Percentiles rank a stretch among this genome's conserved stretches.
phyloP scores from a whole-genome alignment of 1,140 invertebrate species.

The Hirudo medicinalis region DNA sequence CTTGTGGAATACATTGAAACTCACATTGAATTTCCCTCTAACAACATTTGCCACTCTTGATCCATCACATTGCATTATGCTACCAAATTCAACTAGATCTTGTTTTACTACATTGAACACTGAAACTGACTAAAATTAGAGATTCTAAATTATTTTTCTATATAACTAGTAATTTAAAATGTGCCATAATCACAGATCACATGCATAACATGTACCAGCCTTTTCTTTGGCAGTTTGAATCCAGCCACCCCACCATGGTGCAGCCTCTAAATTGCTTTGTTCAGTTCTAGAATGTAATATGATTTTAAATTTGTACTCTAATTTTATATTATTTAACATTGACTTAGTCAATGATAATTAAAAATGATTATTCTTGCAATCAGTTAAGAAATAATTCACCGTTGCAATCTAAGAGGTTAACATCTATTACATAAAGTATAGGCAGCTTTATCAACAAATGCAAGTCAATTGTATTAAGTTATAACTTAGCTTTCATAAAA shows the following conservation, averaged over 20 bases:
- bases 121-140: constrained; percentile 8
- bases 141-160: neutral
- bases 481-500: too few species aligned
- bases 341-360: too few species aligned
- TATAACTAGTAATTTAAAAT: neutral
- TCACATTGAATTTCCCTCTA: constrained; percentile 13
- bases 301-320: too few species aligned
- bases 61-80: constrained; percentile 9
- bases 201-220: neutral
- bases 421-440: too few species aligned
- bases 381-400: too few species aligned
- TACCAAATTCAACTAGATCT: constrained; percentile 11
- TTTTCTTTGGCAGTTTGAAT: constrained; percentile 7
- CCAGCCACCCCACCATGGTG: constrained; percentile 1
- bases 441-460: too few species aligned
- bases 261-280: too few species aligned
- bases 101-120: constrained; percentile 5
- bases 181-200: neutral
- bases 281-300: too few species aligned
- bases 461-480: too few species aligned
- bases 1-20: neutral
- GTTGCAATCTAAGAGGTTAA: too few species aligned
- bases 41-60: neutral
- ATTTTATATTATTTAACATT: too few species aligned
- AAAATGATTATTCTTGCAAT: too few species aligned